Evolutionary conservation across 2,797 vertebrate species (phyloP).

Genomic region (Phataginus tetradactyla): DNA sequence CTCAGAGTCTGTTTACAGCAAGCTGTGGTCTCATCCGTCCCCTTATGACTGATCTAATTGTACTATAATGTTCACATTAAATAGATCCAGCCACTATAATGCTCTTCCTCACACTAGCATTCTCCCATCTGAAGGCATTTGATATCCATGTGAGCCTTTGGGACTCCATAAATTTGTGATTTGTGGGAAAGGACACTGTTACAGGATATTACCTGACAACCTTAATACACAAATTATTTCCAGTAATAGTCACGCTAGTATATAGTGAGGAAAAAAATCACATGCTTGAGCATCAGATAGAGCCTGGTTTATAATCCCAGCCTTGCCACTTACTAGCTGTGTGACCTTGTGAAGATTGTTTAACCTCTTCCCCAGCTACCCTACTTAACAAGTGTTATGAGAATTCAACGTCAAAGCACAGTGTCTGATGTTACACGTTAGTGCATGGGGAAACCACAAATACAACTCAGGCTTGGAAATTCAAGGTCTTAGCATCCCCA

Average conservation of each 20-base stretch:
- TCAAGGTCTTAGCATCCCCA: not conserved
- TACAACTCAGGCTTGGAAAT: not conserved
- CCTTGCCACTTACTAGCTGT: not conserved
- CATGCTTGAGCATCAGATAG: not conserved
- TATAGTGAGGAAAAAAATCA: not conserved
- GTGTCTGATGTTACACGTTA: not conserved
- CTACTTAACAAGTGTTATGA: not conserved
- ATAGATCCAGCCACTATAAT: not conserved
- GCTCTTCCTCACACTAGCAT: not conserved
- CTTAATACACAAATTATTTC: not conserved
- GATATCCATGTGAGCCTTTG: not conserved
- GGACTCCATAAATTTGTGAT: not conserved
- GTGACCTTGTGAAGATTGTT: not conserved
- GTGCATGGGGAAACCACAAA: not conserved
- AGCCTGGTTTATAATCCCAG: not conserved
- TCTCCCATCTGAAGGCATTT: not conserved
- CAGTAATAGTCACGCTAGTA: not conserved
- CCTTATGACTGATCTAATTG: not conserved
- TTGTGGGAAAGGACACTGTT: not conserved
- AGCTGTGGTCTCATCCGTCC: not conserved
- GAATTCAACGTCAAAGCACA: not conserved
- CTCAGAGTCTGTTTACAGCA: not conserved
- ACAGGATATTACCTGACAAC: not conserved
- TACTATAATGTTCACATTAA: not conserved
- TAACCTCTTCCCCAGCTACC: not conserved